phyloP scores from a whole-genome alignment of 2,888 invertebrate genomes.

The Prosopocoilus inquinatus region DNA sequence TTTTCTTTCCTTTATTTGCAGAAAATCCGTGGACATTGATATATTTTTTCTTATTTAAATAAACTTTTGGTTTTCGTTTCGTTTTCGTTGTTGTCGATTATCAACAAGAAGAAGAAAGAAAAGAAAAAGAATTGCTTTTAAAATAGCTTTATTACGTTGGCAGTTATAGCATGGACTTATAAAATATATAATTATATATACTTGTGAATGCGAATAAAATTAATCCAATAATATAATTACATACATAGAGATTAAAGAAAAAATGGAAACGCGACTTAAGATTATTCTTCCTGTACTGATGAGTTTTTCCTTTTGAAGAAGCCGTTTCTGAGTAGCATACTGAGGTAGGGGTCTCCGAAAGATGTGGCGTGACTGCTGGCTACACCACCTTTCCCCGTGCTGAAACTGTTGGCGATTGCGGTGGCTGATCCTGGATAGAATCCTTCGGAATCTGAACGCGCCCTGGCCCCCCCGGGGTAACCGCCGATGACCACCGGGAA shows the following conservation, averaged over 20 bases:
- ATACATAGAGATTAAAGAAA: background rate
- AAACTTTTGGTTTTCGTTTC: too few relatives aligned
- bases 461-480: conserved; percentile 37
- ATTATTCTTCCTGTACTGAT: background rate
- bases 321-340: conserved; percentile 44
- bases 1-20: too few relatives aligned
- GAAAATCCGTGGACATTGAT: too few relatives aligned
- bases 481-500: conserved; percentile 64
- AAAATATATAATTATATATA: too few relatives aligned
- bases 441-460: conserved; percentile 32
- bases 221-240: too few relatives aligned
- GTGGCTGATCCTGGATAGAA: conserved; percentile 60
- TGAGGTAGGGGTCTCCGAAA: conserved; percentile 60
- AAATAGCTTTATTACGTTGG: too few relatives aligned
- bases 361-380: conserved; percentile 73
- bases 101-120: too few relatives aligned
- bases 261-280: background rate
- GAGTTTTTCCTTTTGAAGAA: conserved; percentile 17
- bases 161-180: too few relatives aligned
- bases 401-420: conserved; percentile 72
- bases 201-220: too few relatives aligned
- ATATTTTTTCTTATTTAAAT: too few relatives aligned
- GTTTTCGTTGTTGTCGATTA: too few relatives aligned
- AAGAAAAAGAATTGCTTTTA: too few relatives aligned
- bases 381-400: conserved; percentile 68